Conservation (phyloP, 2,797 vertebrate species). For the Diplodus sargus region DNA sequence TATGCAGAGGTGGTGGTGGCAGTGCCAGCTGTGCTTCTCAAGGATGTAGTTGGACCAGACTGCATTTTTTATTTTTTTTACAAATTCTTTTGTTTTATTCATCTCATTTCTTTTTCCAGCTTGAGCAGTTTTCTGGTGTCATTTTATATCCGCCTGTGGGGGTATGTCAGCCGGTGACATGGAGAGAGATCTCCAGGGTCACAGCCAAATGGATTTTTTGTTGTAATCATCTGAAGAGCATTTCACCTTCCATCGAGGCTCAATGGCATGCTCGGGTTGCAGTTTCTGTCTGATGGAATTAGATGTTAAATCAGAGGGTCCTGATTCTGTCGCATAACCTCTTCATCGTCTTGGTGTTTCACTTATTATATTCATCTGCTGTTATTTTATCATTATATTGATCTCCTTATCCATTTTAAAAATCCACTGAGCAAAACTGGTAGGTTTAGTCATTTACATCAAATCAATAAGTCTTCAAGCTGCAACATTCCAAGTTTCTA, state of each 20-base stretch:
- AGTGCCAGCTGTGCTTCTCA: slow-evolving; percentile 21
- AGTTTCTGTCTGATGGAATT: slow-evolving; percentile 24
- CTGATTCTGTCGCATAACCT: neutral
- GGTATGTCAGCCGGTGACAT: neutral
- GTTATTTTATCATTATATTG: neutral
- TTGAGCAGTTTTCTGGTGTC: neutral
- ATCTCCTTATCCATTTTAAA: neutral
- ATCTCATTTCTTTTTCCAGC: neutral
- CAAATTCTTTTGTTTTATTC: neutral
- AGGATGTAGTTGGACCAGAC: neutral
- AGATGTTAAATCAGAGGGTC: slow-evolving; percentile 12
- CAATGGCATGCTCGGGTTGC: slow-evolving; percentile 21
- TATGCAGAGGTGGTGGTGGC: neutral
- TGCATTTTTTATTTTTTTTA: neutral
- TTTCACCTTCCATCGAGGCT: slow-evolving; percentile 34
- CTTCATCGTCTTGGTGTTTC: neutral
- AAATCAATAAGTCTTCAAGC: neutral
- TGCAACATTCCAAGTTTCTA: neutral
- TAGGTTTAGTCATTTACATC: neutral
- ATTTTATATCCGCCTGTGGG: slow-evolving; percentile 17
- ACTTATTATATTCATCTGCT: neutral
- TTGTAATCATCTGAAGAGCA: slow-evolving; percentile 24
- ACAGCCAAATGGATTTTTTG: slow-evolving; percentile 32
- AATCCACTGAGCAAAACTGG: neutral
- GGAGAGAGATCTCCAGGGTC: slow-evolving; percentile 27